Percentiles rank a stretch among this genome's conserved stretches.
Conservation (phyloP, 1,140 invertebrate species). For the Drosophila parvula region DNA sequence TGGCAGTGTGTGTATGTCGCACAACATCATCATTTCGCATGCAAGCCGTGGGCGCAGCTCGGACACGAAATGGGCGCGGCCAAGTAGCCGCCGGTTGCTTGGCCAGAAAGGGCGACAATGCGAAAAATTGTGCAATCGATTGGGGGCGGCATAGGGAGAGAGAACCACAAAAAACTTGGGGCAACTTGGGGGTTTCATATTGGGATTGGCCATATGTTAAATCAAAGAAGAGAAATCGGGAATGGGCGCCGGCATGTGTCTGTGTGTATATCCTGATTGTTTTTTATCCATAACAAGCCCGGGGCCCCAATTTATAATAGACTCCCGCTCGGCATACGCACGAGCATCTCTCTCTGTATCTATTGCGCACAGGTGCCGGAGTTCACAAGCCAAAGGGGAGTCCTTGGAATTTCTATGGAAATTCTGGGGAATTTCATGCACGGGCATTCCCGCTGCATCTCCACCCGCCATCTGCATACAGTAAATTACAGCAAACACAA, state of each 20-base stretch:
- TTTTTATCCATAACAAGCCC: conserved; percentile 78
- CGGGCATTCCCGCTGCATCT: conserved; percentile 45
- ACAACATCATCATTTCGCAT: conserved; percentile 64
- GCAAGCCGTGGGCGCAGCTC: conserved; percentile 66
- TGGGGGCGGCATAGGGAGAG: conserved; percentile 34
- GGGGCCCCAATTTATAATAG: conserved; percentile 71
- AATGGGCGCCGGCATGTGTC: conserved; percentile 22
- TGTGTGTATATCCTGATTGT: conserved; percentile 62
- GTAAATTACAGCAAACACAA: conserved; percentile 69
- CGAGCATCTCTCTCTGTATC: conserved; percentile 33
- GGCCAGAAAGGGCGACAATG: conserved; percentile 71
- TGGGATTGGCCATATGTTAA: conserved; percentile 50
- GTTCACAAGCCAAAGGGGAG: conserved; percentile 60
- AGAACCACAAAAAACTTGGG: conserved; percentile 26
- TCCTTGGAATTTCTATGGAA: conserved; percentile 76
- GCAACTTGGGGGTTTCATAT: conserved; percentile 7
- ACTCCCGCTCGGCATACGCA: conserved; percentile 26
- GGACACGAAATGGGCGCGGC: conserved; percentile 72
- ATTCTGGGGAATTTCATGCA: conserved; percentile 28
- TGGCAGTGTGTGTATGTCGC: conserved; percentile 15
- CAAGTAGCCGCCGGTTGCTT: conserved; percentile 76
- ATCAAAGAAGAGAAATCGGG: conserved; percentile 57
- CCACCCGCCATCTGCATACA: conserved; percentile 60
- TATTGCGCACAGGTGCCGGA: conserved; percentile 62
- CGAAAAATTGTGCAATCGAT: conserved; percentile 82